Conservation (phyloP, 1,140 invertebrate genomes). For the Cotesia chilonis region DNA sequence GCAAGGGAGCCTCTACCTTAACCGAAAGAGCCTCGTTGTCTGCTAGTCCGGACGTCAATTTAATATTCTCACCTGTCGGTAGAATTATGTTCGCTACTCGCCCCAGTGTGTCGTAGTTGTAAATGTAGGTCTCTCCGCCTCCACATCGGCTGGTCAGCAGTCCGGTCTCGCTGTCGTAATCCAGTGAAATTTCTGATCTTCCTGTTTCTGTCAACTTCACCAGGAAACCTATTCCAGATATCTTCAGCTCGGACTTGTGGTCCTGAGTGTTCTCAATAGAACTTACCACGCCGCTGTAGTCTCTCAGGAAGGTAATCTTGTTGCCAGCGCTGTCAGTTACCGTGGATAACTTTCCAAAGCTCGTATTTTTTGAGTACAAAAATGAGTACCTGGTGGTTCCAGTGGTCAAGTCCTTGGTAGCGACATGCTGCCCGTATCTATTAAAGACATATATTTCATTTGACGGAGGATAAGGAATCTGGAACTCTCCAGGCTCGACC, state of each 20-base stretch:
- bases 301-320: conserved; percentile 89
- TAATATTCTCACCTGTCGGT: conserved; percentile 88
- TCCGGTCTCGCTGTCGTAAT: conserved; percentile 85
- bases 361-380: conserved; percentile 95
- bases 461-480: conserved; percentile 88
- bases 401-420: conserved; percentile 91
- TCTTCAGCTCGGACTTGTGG: conserved; percentile 88
- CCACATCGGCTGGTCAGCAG: conserved; percentile 82
- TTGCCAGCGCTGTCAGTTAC: conserved; percentile 93
- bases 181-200: conserved; percentile 81
- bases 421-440: conserved; percentile 92
- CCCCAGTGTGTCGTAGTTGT: conserved; percentile 88
- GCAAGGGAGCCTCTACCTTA: conserved; percentile 68
- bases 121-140: conserved; percentile 86
- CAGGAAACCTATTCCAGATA: conserved; percentile 86
- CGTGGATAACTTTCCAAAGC: conserved; percentile 91
- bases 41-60: conserved; percentile 78
- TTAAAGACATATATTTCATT: conserved; percentile 96
- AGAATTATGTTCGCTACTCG: conserved; percentile 84
- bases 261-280: conserved; percentile 94
- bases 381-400: conserved; percentile 93
- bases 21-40: conserved; percentile 79
- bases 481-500: conserved; percentile 90
- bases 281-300: conserved; percentile 88
- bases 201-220: conserved; percentile 84